Base-by-base conservation (phyloP, 2,888 invertebrate species). In the Athalia cordata region DNA sequence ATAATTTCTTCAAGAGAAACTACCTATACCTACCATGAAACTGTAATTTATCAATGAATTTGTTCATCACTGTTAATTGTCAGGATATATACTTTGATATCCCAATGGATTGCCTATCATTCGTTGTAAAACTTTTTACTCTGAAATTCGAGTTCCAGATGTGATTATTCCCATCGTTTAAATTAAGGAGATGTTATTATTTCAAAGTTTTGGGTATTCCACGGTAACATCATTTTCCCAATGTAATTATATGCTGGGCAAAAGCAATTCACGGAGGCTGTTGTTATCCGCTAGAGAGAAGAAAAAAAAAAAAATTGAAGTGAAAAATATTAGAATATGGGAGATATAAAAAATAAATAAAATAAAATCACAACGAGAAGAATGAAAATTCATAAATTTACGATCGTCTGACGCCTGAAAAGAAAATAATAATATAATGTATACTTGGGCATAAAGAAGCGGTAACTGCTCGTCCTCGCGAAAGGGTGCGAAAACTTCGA, bases 351-450 rank as follows among this genome's bases (percentile, higher is more conserved):
- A 52, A 52, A 11, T 67, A 52, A 11, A 2, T 29, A 15, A 4
- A 64, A 47, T 11, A 45, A 62, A 3, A 7, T 43, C 5, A 50
- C 45, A 11, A 65, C 6, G 66, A 15, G 6, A 66, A 66, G 67
- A 67, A 52, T 52, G 43, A 67, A 67, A 67, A 52, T 67, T 50
- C 67, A 52, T 50, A 5, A 67, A 67, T 52, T 67, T 67, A 68
- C 11, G 67, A 68, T 68, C 52, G 67, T 68, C 67, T 29, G 67
- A 68, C 52, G 52, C 11, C 52, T 50, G 43, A 68, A 68, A 68
- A 52, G 52, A 68, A 68, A 52, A 52, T 68, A 50, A 68, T 68
- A 50, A 50, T 55, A 52, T 50, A 68, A 52, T 43, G 52, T 64
- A 5, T 6, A 29, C 29, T 11, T 29, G 29, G 52, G 52, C 29